These are phyloP conservation scores for Cairina moschata DNA, from an alignment of 2,113 vertebrate genomes.

Conservation along the genomic window DNA sequence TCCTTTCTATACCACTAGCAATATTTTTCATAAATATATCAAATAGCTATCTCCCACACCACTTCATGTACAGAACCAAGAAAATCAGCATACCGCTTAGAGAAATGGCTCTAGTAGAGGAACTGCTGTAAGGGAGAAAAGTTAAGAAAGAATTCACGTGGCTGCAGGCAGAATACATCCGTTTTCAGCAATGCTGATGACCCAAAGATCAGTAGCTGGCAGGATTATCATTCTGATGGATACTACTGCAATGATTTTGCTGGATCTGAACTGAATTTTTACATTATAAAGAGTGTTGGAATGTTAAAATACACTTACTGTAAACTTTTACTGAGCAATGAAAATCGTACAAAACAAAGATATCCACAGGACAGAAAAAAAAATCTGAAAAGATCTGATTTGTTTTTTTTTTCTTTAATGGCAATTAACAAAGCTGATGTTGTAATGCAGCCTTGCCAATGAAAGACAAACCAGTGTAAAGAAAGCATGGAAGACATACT, in stretches of 20 bases:
- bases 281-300: not conserved
- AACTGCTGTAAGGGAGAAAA: not conserved
- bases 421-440: not conserved
- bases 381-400: not conserved
- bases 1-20: not conserved
- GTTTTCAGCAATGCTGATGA: not conserved
- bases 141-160: not conserved
- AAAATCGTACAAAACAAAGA: not conserved
- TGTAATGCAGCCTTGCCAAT: not conserved
- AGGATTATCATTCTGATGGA: not conserved
- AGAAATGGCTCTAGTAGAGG: not conserved
- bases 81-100: not conserved
- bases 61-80: not conserved
- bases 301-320: not conserved
- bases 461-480: not conserved
- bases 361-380: not conserved
- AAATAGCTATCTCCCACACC: not conserved
- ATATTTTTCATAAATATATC: not conserved
- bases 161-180: not conserved
- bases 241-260: not conserved
- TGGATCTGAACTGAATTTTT: not conserved
- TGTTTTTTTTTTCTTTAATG: not conserved
- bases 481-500: not conserved
- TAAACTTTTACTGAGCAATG: not conserved
- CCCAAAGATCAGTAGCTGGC: not conserved